Base-by-base conservation (phyloP, 2,113 vertebrate species). In the Syrrhaptes paradoxus region DNA sequence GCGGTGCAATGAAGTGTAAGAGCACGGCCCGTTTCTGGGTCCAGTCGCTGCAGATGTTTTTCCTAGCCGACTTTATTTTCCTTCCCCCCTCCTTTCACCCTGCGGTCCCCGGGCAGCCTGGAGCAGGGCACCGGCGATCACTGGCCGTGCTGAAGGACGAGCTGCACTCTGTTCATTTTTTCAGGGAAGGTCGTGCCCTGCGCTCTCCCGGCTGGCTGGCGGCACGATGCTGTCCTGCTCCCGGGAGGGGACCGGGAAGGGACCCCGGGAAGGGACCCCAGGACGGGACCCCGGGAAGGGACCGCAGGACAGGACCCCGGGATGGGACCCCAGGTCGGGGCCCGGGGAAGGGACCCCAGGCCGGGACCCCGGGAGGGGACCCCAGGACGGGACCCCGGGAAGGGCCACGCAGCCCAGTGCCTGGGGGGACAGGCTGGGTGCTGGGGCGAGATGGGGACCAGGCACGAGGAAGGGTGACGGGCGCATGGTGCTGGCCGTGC, bases 401-500 rank as follows among this genome's bases (percentile, higher is more conserved):
- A n/a, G 38, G n/a, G 49, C 61, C 2, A 0, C 10, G 85, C 46
- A 28, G 51, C 36, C 4, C 70, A 32, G 38, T 16, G 1, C 13
- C 49, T 6, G 52, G 29, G 29, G 52, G 51, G 63, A 41, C 2
- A 3, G 17, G 26, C 45, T 55, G 63, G 43, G 54, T 59, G 54
- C 54, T 19, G 16, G 54, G 22, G 13, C 0, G 6, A 49, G 41
- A 41, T 41, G 72, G 31, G 16, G 11, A 9, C 20, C 0, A 1
- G 67, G 29, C 6, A 1, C 0, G 2, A n/a, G 55, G 28, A 19
- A 45, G 8, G 73, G 41, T 0, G 2, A 34, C 4, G 17, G 36
- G 17, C 4, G 0, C 24, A 0, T 14, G 36, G 74, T 17, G 34
- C 48, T 57, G 4, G 1, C 0, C 4, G 55, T 31, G 71, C 36